These are phyloP conservation scores for Gibbula magus DNA, from an alignment of 2,888 invertebrate species.

Conservation along the genomic window DNA sequence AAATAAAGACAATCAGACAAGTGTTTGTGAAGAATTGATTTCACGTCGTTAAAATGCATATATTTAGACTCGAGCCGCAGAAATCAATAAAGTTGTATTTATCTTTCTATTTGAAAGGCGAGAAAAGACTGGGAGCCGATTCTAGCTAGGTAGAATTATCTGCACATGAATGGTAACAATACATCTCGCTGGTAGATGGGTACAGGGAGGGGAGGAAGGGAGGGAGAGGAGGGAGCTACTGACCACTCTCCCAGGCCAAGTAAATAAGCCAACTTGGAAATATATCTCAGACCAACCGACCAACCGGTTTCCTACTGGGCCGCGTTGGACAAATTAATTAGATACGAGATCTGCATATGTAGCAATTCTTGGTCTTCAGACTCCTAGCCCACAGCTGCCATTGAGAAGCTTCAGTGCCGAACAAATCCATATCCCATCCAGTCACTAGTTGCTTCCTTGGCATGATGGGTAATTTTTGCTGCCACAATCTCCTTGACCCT, in stretches of 20 bases:
- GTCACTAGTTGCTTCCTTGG: neutral
- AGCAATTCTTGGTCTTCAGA: neutral
- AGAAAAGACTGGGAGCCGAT: neutral
- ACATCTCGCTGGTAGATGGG: neutral
- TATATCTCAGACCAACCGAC: neutral
- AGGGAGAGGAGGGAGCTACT: neutral
- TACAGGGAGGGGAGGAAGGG: neutral
- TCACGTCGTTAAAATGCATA: too few species aligned
- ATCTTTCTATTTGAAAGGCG: neutral
- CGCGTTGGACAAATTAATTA: neutral
- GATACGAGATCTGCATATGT: neutral
- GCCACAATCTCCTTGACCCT: conserved; percentile 19
- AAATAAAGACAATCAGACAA: too few species aligned
- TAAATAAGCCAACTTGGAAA: neutral
- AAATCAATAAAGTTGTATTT: neutral
- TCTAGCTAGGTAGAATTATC: neutral
- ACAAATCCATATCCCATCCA: neutral
- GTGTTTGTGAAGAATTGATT: too few species aligned
- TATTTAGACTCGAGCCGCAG: neutral
- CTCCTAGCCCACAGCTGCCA: neutral
- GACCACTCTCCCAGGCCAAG: neutral
- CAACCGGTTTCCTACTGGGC: neutral
- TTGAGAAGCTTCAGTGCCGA: neutral
- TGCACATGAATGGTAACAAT: neutral
- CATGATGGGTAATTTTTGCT: conserved; percentile 10